Base-by-base conservation (phyloP, 2,797 vertebrate species). In the Cottoperca gobio region DNA sequence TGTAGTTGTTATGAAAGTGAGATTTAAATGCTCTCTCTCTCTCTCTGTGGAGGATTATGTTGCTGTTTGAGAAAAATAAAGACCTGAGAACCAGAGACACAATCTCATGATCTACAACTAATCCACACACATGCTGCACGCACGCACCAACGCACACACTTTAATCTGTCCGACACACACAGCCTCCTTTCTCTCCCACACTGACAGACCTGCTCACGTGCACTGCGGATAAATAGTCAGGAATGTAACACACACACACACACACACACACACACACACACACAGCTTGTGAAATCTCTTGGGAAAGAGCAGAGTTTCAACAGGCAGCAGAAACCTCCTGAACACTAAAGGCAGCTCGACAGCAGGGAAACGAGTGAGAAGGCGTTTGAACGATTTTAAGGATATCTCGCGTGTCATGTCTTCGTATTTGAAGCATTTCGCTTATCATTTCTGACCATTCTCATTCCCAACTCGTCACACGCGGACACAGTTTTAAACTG, bases 21-120 rank as follows among this genome's bases (percentile, higher is more conserved):
- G 40, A 8, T 42, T 42, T 40, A 0, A 33, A 64, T 11, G 19
- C 26, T 24, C 11, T 12, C 0, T 31, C 0, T 60, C 53, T 40
- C 40, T 6, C 14, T 42, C 12, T 14, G 2, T 1, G n/a, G n/a
- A 57, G 33, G 54, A 39, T 57, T 57, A 23, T 39, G 52, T 10
- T 53, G 52, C 17, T 33, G 28, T 33, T 33, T 54, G 28, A 33
- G 54, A 21, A 23, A 57, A 58, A 58, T 58, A 58, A 40, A 40
- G 54, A 58, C 21, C 55, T 58, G 55, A 58, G 33, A 50, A 26
- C 23, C 37, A 60, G 24, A 13, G 4, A 52, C 54, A 66, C 62
- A 78, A 75, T 75, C 76, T 49, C 67, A 82, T 84, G 81, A 84
- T 77, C 73, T 71, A 49, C 45, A 52, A 52, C 74, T 81, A 81